Evolutionary conservation across 64 coral and sea anemone species (phyloP), one percentile per base, ranked within the genome.

Genomic region (Anthopleura sola): DNA sequence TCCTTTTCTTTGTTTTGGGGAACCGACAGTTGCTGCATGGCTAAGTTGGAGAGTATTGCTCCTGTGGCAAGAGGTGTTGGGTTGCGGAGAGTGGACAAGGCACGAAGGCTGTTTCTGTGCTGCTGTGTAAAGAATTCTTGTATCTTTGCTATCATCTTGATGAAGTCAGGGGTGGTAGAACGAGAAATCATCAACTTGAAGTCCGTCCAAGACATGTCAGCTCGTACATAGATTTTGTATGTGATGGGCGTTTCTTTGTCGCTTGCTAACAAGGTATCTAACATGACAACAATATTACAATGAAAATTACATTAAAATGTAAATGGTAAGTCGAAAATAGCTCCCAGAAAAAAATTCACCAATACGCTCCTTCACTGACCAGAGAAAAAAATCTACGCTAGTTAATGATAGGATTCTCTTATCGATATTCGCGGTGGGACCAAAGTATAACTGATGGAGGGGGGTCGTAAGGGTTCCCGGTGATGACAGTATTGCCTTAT

Each of bases 121-220:
- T 99, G 97, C 76, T 99, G 92, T 7, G 97, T 88, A 34, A 99
- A 92, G 75, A 99, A 99, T 47, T 94, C 93, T 46, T 94, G 90
- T 23, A 99, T 99, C 86, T 99, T 99, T 4, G 87, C 86, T 12
- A 92, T 84, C 97, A 99, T 95, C 60, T 99, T 99, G 5, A 99
- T 86, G 75, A 99, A 81, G 84, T 99, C 97, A 53, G 92, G 93
- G 14, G 97, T 95, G 0, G 97, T 99, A n/a, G 97, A 99, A 19
- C 97, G 97, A 55, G 88, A 92, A 49, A 99, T 99, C 93, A 99
- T 94, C 31, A 99, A 82, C 44, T 94, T 92, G 56, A 99, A 87
- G 81, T 94, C 93, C 23, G 91, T 99, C 97, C 97, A 99, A 15
- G 87, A 85, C 46, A 99, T 69, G 56, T 94, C 93, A 18, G 92